Evolutionary conservation across 1,140 invertebrate species (phyloP).

Genomic region (Magallana gigas): DNA sequence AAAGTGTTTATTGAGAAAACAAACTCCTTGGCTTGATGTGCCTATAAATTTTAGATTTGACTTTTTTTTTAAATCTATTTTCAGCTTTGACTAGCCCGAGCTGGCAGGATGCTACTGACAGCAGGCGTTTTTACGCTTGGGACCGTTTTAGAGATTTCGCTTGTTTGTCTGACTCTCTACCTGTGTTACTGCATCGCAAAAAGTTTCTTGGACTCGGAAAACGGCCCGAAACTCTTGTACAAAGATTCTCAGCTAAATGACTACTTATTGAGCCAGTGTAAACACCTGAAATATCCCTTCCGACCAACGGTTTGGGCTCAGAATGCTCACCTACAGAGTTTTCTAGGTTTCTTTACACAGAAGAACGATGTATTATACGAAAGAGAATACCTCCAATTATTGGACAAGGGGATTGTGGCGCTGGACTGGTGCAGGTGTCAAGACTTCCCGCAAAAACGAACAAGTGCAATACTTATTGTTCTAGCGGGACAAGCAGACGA

Average conservation of each 20-base stretch:
- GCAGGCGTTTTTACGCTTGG: not conserved
- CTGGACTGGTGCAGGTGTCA: conserved; percentile 65
- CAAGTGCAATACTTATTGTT: conserved; percentile 56
- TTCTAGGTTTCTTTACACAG: conserved; percentile 54
- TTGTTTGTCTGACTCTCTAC: not conserved
- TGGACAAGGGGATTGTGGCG: conserved; percentile 70
- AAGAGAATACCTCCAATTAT: conserved; percentile 71
- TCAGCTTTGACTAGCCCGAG: not conserved
- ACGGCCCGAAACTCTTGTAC: conserved; percentile 62
- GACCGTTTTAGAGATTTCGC: not conserved
- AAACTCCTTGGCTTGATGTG: not conserved
- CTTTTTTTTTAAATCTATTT: not conserved
- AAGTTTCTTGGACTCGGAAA: not conserved
- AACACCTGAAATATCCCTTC: conserved; percentile 57
- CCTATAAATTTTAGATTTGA: not conserved
- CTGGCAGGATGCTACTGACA: not conserved
- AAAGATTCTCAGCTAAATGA: conserved; percentile 65
- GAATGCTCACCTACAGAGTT: conserved; percentile 68
- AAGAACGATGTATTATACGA: conserved; percentile 55
- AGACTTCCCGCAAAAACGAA: conserved; percentile 14
- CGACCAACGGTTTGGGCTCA: conserved; percentile 57
- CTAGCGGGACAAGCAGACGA: conserved; percentile 65
- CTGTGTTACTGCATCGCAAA: not conserved
- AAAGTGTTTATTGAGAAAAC: not conserved
- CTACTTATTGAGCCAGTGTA: conserved; percentile 61